Conservation (phyloP, 2,888 invertebrate genomes). For the Orchesellides sinensis region DNA sequence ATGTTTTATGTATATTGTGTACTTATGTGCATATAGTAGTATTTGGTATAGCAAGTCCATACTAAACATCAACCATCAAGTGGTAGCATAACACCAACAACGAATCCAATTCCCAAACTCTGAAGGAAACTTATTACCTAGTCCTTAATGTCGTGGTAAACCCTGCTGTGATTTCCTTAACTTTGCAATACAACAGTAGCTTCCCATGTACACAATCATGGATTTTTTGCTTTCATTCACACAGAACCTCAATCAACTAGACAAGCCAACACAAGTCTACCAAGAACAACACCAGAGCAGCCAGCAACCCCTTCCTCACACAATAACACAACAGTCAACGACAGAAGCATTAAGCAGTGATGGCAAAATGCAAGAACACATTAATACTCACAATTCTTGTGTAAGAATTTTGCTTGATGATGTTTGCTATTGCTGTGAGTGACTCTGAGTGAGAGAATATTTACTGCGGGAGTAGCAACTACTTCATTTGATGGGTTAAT, state of each 20-base stretch:
- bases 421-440: constrained; percentile 33
- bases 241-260: constrained; percentile 40
- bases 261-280: too few species aligned
- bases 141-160: constrained; percentile 63
- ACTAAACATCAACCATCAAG: too few species aligned
- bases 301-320: not conserved
- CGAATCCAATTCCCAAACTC: constrained; percentile 62
- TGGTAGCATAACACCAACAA: constrained; percentile 52
- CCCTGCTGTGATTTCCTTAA: constrained; percentile 61
- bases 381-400: constrained; percentile 20
- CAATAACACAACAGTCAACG: constrained; percentile 37
- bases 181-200: constrained; percentile 24
- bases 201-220: not conserved
- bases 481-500: constrained; percentile 22
- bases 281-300: constrained; percentile 1
- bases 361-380: constrained; percentile 17
- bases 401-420: constrained; percentile 16
- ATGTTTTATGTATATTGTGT: not conserved
- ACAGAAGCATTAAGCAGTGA: not conserved
- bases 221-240: constrained; percentile 48
- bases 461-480: constrained; percentile 2
- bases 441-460: constrained; percentile 12
- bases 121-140: constrained; percentile 64
- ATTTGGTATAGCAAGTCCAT: too few species aligned
- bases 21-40: too few species aligned